phyloP scores from a whole-genome alignment of 35 echinoderm and acorn worm genomes.

The Stichopus chloronotus region DNA sequence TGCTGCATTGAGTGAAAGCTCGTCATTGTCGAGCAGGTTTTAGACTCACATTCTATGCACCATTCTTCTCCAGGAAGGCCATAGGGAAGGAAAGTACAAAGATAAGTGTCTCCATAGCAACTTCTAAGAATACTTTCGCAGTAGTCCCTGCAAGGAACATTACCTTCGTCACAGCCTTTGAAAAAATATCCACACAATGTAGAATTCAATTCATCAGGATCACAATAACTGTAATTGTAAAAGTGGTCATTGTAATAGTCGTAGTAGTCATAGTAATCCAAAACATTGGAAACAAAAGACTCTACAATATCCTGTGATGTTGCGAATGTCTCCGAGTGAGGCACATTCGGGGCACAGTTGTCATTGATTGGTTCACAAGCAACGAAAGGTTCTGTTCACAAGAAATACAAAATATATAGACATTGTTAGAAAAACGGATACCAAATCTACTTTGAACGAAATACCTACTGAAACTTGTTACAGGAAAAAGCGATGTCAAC shows the following conservation, averaged over 20 bases:
- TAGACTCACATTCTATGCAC: conserved; percentile 24
- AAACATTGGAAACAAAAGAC: not conserved
- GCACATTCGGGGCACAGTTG: not conserved
- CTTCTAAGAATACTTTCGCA: not conserved
- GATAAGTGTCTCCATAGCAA: not conserved
- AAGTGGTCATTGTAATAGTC: not conserved
- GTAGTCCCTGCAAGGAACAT: conserved; percentile 14
- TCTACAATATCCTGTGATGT: conserved; percentile 27
- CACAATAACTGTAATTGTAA: not conserved
- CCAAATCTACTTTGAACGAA: not conserved
- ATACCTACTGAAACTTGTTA: not conserved
- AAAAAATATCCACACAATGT: conserved; percentile 33
- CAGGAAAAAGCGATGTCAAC: not conserved
- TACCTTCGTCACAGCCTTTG: conserved; percentile 31
- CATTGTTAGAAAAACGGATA: no score
- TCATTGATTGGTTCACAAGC: conserved; percentile 37
- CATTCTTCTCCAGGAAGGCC: conserved; percentile 15
- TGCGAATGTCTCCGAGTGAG: conserved; percentile 27
- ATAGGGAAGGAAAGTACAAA: conserved; percentile 20
- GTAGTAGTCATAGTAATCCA: not conserved
- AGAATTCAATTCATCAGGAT: not conserved
- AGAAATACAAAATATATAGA: no score
- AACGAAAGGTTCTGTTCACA: no score
- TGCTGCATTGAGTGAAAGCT: not conserved
- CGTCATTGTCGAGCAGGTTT: not conserved